phyloP scores from a whole-genome alignment of 2,888 invertebrate genomes.

The Magallana nippona region DNA sequence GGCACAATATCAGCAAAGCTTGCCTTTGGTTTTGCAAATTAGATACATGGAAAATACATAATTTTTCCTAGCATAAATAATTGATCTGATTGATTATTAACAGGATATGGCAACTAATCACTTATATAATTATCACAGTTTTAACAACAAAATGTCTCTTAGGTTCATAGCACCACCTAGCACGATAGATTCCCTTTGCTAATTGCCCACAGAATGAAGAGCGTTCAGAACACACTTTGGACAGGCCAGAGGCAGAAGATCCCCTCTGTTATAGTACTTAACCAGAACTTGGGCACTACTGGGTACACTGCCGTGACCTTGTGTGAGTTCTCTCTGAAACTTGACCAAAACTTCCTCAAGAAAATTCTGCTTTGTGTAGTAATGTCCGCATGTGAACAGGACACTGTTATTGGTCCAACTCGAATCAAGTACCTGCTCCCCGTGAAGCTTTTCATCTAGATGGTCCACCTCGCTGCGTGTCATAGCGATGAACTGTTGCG shows the following conservation, averaged over 20 bases:
- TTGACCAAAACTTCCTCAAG: constrained; percentile 60
- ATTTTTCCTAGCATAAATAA: no score
- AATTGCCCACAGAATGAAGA: constrained; percentile 45
- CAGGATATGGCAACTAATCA: no score
- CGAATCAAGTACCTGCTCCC: constrained; percentile 6
- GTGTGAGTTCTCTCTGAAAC: constrained; percentile 60
- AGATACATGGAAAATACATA: no score
- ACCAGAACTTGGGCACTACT: constrained; percentile 66
- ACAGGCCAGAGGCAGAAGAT: constrained; percentile 69
- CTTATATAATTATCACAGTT: no score
- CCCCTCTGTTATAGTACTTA: constrained; percentile 67
- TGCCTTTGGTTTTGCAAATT: no score
- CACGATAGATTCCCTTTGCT: neutral
- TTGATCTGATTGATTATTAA: no score
- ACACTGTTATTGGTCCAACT: constrained; percentile 54
- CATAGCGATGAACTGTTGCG: constrained; percentile 65
- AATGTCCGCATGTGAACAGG: constrained; percentile 76
- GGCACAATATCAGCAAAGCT: no score
- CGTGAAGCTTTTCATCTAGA: constrained; percentile 60
- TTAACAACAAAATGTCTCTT: no score
- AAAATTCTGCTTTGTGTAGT: constrained; percentile 65
- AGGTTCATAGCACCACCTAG: no score
- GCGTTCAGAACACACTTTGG: constrained; percentile 74
- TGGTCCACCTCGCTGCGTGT: constrained; percentile 70
- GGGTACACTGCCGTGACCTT: constrained; percentile 60